Base-by-base conservation (phyloP, 2,888 invertebrate species). In the Drosophila bunnanda region DNA sequence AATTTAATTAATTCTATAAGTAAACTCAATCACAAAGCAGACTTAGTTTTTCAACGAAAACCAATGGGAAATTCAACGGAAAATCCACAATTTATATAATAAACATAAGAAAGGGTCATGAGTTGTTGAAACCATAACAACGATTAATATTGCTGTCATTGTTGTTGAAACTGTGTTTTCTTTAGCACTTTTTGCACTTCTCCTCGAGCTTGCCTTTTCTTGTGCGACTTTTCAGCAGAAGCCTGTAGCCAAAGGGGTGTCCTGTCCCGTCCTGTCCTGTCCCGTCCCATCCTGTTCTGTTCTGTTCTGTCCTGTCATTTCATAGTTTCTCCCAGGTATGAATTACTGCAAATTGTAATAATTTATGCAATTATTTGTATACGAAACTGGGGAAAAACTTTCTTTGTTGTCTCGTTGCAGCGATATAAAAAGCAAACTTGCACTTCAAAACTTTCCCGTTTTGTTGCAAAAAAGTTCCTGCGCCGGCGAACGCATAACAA, bases 351-450 rank as follows among this genome's bases (percentile, higher is more conserved):
- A 66, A 66, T 67, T 66, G 66, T 39, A 67, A 67, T 66, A 67
- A 67, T 66, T 67, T 56, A 67, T 66, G 67, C 67, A 67, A 67
- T 66, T 67, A 66, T 67, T 67, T 67, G 66, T 55, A 36, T 48
- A 54, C 67, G 36, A 66, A 67, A 67, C 48, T 61, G 64, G 25
- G 48, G 25, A 39, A 38, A 62, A 66, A 55, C 44, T 54, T 65
- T 39, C 36, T 38, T 57, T 65, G 61, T 64, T 59, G 38, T 48
- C 20, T 13, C 62, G 56, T 60, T 48, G 60, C 46, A 48, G 39
- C 54, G 54, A 44, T 55, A 48, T 65, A 55, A 65, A 66, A 66
- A 65, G 66, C 39, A 39, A 65, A 67, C 66, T 65, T 67, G 39
- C 66, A 66, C 66, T 66, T 48, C 34, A 65, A 55, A 67, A 46